phyloP scores from a whole-genome alignment of 2,888 invertebrate species.

The Pteria penguin region DNA sequence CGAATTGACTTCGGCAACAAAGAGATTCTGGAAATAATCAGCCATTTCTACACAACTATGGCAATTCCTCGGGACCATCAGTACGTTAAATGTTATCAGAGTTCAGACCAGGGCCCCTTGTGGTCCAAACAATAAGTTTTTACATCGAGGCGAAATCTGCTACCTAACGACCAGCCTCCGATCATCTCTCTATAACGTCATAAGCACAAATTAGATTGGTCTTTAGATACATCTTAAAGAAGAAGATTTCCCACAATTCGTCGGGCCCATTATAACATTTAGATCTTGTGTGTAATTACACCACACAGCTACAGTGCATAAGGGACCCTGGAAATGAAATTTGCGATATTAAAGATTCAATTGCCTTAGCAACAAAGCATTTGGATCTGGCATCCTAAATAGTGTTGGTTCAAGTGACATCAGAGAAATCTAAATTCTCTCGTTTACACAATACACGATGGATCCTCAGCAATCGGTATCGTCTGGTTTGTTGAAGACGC shows the following conservation, averaged over 20 bases:
- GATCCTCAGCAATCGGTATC: not conserved
- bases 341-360: slow-evolving; percentile 48
- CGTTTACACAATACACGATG: slow-evolving; percentile 41
- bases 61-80: slow-evolving; percentile 19
- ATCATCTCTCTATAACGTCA: slow-evolving; percentile 26
- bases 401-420: slow-evolving; percentile 35
- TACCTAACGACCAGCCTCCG: slow-evolving; percentile 31
- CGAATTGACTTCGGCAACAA: slow-evolving; percentile 1
- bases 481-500: not conserved
- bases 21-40: slow-evolving; percentile 14
- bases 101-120: slow-evolving; percentile 1
- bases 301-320: slow-evolving; percentile 30
- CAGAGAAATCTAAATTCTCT: slow-evolving; percentile 36
- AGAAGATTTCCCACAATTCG: slow-evolving; percentile 20
- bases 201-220: slow-evolving; percentile 41
- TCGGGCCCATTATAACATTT: slow-evolving; percentile 39
- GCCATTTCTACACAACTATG: slow-evolving; percentile 8
- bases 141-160: slow-evolving; percentile 14
- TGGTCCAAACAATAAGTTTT: slow-evolving; percentile 40
- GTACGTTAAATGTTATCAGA: slow-evolving; percentile 28
- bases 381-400: slow-evolving; percentile 39
- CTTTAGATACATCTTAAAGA: slow-evolving; percentile 30
- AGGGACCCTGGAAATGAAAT: slow-evolving; percentile 40
- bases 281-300: slow-evolving; percentile 40
- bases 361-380: slow-evolving; percentile 42